Evolutionary conservation across 1,140 invertebrate species (phyloP).

Genomic region (Mycetomoellerius zeteki): DNA sequence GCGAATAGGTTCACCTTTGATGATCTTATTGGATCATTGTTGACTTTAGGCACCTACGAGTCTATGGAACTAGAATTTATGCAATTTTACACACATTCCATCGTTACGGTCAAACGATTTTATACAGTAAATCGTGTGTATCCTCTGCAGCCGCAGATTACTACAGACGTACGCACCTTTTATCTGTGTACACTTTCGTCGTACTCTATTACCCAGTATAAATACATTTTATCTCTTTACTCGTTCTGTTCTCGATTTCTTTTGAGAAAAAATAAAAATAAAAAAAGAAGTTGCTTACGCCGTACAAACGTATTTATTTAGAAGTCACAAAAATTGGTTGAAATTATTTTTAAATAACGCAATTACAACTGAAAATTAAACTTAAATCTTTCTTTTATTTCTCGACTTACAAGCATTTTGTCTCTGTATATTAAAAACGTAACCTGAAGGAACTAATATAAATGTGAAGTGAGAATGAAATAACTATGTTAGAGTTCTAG

Average conservation of each 20-base stretch:
- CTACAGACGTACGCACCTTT: conserved; percentile 19
- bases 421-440: background rate
- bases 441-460: background rate
- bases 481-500: background rate
- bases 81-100: conserved; percentile 29
- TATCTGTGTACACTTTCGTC: conserved; percentile 57
- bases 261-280: background rate
- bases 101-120: conserved; percentile 24
- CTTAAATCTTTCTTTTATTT: background rate
- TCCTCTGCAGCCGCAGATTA: background rate
- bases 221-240: background rate
- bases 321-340: conserved; percentile 22
- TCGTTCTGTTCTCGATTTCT: background rate
- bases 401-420: background rate
- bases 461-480: background rate
- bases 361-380: background rate
- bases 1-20: conserved; percentile 17
- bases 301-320: conserved; percentile 4
- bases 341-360: conserved; percentile 25
- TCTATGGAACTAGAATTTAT: conserved; percentile 56
- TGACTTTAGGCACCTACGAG: conserved; percentile 62
- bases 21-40: conserved; percentile 37
- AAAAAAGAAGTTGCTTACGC: background rate
- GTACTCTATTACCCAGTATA: conserved; percentile 26
- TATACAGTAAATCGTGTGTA: conserved; percentile 27